Base-by-base conservation (phyloP, 2,888 invertebrate species). In the Spialia ferax region DNA sequence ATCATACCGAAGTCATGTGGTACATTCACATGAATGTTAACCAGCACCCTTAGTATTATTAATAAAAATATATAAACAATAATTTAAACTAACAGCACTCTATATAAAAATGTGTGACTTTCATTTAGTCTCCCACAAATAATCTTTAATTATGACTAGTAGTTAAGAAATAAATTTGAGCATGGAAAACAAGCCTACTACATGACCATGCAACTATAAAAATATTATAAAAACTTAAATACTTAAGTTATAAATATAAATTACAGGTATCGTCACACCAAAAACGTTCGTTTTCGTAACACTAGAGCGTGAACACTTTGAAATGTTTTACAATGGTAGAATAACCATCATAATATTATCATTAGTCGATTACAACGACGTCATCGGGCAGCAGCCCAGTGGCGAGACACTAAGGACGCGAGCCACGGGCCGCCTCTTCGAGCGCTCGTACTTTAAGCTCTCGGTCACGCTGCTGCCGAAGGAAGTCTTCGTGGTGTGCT, bases 401-500 rank as follows among this genome's bases (percentile, higher is more conserved):
- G 68, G 63, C 57, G 69, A 63, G 69, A 57, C 72, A 75, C 86
- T 91, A 94, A 69, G 94, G 93, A 1, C 94, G 86, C 71, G 91
- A 89, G 42, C 92, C 97, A 82, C 97, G 95, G 75, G 97, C 97
- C 74, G 97, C 97, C 93, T 97, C 97, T 93, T 97, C 97, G 79
- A 97, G 94, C 74, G 97, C 97, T 82, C 97, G 95, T 82, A 97
- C 97, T 94, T 97, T 97, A 80, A 97, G 95, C 92, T 97, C 97
- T 75, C 97, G 95, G 82, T 97, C 97, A 77, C 97, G 96, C 91
- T 97, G 97, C 94, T 97, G 97, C 77, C 96, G 95, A 91, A 93
- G 88, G 94, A 91, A 94, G 83, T 94, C 94, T 62, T 94, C 93
- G 81, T 93, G 89, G 78, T 91, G 90, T 75, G 88, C 87, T n/a